Conservation (phyloP, 2,797 vertebrate species). For the Urocyon cinereoargenteus region DNA sequence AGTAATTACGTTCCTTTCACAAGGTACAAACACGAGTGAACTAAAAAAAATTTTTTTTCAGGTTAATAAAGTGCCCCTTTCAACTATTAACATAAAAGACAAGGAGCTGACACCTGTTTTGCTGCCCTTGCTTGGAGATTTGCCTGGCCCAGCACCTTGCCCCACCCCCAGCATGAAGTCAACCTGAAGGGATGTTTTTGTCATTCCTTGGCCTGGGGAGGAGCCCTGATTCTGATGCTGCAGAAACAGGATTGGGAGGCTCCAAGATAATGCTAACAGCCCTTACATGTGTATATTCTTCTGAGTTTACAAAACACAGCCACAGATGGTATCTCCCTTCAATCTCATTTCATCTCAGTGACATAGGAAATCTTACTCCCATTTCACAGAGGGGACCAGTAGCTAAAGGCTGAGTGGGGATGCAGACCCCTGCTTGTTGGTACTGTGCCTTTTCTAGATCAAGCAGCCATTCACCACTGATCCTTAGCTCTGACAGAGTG, state of each 20-base stretch:
- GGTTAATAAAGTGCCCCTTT: not conserved
- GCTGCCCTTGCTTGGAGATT: not conserved
- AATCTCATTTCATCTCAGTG: not conserved
- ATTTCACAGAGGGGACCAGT: conserved; percentile 4
- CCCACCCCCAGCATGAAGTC: not conserved
- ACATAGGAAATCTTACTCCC: not conserved
- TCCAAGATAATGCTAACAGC: not conserved
- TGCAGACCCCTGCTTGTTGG: not conserved
- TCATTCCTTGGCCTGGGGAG: not conserved
- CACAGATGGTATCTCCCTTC: not conserved
- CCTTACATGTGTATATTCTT: not conserved
- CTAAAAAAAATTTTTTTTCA: not conserved
- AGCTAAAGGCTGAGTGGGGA: not conserved
- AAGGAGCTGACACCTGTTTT: not conserved
- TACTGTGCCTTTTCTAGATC: not conserved
- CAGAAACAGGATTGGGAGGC: not conserved
- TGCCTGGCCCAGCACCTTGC: accelerated
- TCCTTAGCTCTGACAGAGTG: not conserved
- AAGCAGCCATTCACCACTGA: accelerated
- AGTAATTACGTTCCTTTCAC: not conserved
- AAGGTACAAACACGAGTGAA: not conserved
- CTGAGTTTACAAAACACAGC: conserved; percentile 28
- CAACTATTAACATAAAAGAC: not conserved
- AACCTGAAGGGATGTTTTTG: not conserved
- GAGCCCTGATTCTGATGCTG: not conserved